These are phyloP conservation scores for Pseudomyrmex gracilis DNA, from an alignment of 1,140 invertebrate genomes.

Conservation along the genomic window DNA sequence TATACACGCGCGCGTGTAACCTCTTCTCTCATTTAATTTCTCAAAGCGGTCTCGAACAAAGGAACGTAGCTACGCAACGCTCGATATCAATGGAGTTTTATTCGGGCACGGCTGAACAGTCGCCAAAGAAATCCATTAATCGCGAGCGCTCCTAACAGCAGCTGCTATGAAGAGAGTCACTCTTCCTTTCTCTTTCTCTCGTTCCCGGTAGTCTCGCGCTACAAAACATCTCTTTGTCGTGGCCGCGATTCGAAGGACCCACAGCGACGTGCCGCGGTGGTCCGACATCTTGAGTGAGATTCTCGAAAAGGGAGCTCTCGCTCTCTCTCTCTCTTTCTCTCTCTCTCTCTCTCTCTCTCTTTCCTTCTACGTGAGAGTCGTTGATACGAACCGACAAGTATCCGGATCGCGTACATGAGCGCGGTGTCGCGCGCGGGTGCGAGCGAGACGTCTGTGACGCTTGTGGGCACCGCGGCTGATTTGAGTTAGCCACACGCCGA, in stretches of 20 bases:
- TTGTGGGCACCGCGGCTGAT: conserved; percentile 67
- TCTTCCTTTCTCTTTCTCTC: conserved; percentile 9
- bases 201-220: background rate
- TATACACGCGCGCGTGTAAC: background rate
- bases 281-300: conserved; percentile 23
- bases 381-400: conserved; percentile 34
- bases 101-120: conserved; percentile 6
- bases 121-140: conserved; percentile 39
- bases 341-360: background rate
- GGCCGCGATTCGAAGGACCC: conserved; percentile 8
- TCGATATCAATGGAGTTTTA: conserved; percentile 28
- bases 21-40: background rate
- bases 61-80: background rate
- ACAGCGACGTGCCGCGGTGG: conserved; percentile 34
- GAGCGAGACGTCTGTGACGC: conserved; percentile 5
- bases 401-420: conserved; percentile 3
- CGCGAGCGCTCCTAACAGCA: conserved; percentile 26
- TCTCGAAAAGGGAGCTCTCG: conserved; percentile 24
- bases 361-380: background rate
- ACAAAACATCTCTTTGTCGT: conserved; percentile 48
- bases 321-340: background rate
- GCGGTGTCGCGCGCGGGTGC: background rate
- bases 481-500: conserved; percentile 79
- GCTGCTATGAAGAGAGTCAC: conserved; percentile 3
- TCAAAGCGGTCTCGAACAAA: background rate